phyloP scores from a whole-genome alignment of 2,888 invertebrate genomes.

The Drosophila mayaguana region DNA sequence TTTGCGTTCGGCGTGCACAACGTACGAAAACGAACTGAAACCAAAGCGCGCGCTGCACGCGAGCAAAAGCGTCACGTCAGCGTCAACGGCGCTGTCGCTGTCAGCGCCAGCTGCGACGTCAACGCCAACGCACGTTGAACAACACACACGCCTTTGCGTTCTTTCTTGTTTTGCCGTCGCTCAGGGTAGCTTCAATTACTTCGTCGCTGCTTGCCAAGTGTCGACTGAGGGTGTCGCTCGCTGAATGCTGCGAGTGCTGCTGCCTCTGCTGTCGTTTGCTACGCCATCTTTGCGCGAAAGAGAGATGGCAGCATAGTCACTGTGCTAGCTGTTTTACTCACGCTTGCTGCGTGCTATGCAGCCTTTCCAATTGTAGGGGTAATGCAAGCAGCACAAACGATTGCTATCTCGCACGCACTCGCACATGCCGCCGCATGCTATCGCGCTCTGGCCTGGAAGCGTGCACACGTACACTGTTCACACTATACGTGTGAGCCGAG shows the following conservation, averaged over 20 bases:
- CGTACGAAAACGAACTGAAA: conserved; percentile 83
- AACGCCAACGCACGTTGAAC: conserved; percentile 41
- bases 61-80: conserved; percentile 71
- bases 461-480: conserved; percentile 67
- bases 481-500: conserved; percentile 55
- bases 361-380: conserved; percentile 69
- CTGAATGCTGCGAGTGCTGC: conserved; percentile 19
- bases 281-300: conserved; percentile 71
- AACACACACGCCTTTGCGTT: conserved; percentile 31
- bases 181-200: conserved; percentile 49
- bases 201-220: conserved; percentile 46
- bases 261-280: conserved; percentile 27
- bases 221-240: conserved; percentile 49
- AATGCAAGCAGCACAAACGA: conserved; percentile 12
- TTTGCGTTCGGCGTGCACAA: conserved; percentile 72
- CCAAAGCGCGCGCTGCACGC: conserved; percentile 70
- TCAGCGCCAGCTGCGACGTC: conserved; percentile 46
- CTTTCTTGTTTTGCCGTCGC: conserved; percentile 19
- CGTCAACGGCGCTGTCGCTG: conserved; percentile 44
- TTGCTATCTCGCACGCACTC: conserved; percentile 31
- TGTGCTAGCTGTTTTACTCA: conserved; percentile 18
- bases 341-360: background rate
- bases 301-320: conserved; percentile 40
- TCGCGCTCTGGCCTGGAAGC: conserved; percentile 58
- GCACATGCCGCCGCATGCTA: background rate